These are phyloP conservation scores for Cephus pygmeus DNA, from an alignment of 2,888 invertebrate genomes.

Conservation along the genomic window DNA sequence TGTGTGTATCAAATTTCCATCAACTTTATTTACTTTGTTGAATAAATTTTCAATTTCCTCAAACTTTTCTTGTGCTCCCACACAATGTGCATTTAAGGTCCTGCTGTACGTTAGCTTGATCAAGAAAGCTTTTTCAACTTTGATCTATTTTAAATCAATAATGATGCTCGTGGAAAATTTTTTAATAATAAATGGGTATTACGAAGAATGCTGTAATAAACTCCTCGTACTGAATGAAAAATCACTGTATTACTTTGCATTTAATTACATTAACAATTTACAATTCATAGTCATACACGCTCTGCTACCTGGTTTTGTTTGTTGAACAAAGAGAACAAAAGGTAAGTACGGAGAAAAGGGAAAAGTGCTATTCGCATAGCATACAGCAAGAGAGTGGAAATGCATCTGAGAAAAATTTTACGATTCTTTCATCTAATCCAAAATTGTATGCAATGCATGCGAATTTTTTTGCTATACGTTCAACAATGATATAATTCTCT, in stretches of 20 bases:
- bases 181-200: background rate
- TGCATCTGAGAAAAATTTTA: background rate
- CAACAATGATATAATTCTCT: background rate
- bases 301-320: background rate
- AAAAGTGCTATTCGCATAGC: background rate
- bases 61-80: background rate
- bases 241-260: conserved; percentile 2
- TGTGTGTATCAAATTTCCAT: too few relatives aligned
- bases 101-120: background rate
- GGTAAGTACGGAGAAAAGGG: background rate
- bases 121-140: background rate
- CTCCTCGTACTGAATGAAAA: background rate
- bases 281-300: background rate
- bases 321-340: background rate
- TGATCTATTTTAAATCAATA: background rate
- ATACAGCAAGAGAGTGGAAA: background rate
- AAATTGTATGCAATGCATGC: background rate
- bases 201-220: background rate
- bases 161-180: background rate
- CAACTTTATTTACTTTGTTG: background rate
- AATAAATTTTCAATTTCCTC: background rate
- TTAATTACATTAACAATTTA: conserved; percentile 6
- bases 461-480: background rate
- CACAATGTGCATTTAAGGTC: background rate
- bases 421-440: background rate